Conservation (phyloP, 2,888 invertebrate species). For the Drosophila eohydei region DNA sequence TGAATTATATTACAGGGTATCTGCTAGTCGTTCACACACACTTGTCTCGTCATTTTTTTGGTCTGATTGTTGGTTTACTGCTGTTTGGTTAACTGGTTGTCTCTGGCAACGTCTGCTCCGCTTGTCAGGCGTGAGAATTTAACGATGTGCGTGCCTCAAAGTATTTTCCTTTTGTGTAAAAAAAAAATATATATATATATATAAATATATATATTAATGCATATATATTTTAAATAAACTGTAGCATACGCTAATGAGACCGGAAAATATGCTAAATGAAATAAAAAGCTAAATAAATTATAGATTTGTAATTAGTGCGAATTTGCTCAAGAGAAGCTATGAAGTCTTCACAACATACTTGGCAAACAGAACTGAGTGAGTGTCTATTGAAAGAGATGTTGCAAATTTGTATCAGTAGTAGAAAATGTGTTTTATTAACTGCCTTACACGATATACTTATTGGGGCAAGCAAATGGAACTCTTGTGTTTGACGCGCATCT, state of each 20-base stretch:
- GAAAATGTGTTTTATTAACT: too few species aligned
- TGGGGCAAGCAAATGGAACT: too few species aligned
- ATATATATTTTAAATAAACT: constrained; percentile 14
- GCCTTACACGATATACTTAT: too few species aligned
- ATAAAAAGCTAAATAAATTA: not conserved
- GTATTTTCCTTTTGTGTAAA: not conserved
- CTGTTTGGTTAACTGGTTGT: constrained; percentile 42
- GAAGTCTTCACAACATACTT: not conserved
- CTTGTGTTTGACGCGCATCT: too few species aligned
- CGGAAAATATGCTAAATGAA: constrained; percentile 18
- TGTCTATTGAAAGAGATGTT: too few species aligned
- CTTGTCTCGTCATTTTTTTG: constrained; percentile 4
- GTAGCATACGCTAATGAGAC: constrained; percentile 33
- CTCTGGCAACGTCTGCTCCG: constrained; percentile 42
- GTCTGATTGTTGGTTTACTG: constrained; percentile 43
- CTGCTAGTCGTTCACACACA: not conserved
- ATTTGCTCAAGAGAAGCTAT: not conserved
- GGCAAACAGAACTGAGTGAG: not conserved
- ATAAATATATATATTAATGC: constrained; percentile 1
- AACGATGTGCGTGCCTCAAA: constrained; percentile 62
- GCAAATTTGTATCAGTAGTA: too few species aligned
- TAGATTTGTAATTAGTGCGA: constrained; percentile 1
- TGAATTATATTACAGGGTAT: not conserved
- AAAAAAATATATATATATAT: not conserved
- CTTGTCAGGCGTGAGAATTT: constrained; percentile 69